Evolutionary conservation across 2,797 vertebrate species (phyloP).

Genomic region (Sciurus vulgaris): DNA sequence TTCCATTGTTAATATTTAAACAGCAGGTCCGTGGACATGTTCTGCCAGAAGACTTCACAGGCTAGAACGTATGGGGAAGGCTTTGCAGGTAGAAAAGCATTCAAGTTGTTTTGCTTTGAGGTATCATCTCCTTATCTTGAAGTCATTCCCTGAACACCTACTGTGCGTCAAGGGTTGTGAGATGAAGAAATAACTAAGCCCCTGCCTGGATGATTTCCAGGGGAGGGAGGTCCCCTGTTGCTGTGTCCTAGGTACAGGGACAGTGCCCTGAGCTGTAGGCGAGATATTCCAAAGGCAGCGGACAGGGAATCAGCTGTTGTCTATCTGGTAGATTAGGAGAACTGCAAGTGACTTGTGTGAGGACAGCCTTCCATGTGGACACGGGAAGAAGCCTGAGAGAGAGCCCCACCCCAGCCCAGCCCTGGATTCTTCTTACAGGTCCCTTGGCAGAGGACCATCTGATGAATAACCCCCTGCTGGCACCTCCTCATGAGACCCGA

Average conservation of each 20-base stretch:
- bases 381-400: neutral
- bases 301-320: neutral
- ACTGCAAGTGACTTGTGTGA: neutral
- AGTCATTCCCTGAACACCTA: neutral
- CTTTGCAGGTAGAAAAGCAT: neutral
- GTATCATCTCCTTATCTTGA: neutral
- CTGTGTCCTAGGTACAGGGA: accelerated
- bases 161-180: neutral
- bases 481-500: neutral
- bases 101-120: neutral
- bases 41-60: constrained; percentile 27
- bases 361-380: neutral
- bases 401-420: neutral
- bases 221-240: neutral
- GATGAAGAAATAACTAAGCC: neutral
- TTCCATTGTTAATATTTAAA: constrained; percentile 71
- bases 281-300: neutral
- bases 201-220: neutral
- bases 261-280: too few relatives aligned
- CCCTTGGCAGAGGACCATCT: neutral
- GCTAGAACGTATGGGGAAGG: neutral
- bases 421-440: neutral
- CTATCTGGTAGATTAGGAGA: neutral
- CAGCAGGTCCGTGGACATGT: constrained; percentile 30
- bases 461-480: neutral